A percentile compares a stretch with the other conserved stretches of the same genome.
Evolutionary conservation across 2,113 vertebrate species (phyloP).

Genomic region (Ictalurus punctatus): DNA sequence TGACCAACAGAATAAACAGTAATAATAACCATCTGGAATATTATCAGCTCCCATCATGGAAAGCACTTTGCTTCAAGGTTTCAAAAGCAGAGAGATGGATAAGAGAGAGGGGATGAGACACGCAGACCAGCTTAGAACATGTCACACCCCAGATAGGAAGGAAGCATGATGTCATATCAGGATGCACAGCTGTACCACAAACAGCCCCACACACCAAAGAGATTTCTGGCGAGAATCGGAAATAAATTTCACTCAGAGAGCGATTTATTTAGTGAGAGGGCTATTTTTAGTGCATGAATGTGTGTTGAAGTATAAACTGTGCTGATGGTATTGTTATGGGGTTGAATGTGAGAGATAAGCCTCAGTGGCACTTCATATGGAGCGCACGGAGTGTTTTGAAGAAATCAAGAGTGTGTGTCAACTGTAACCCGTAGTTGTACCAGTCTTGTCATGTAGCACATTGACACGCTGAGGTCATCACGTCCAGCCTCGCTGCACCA

Average conservation of each 20-base stretch:
- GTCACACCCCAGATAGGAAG: slow-evolving; percentile 46
- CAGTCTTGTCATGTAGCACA: background rate
- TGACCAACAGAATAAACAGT: slow-evolving; percentile 34
- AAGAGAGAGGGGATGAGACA: slow-evolving; percentile 8
- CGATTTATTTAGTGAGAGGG: background rate
- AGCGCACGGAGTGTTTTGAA: background rate
- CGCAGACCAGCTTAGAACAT: background rate
- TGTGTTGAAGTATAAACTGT: background rate
- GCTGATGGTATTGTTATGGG: background rate
- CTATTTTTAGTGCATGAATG: background rate
- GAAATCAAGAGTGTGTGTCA: background rate
- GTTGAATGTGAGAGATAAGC: slow-evolving; percentile 6
- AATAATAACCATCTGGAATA: slow-evolving; percentile 45
- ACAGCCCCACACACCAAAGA: background rate
- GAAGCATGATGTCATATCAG: slow-evolving; percentile 46
- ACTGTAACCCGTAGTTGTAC: background rate
- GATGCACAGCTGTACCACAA: slow-evolving; percentile 21
- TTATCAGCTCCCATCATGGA: slow-evolving; percentile 32
- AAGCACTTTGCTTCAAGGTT: background rate
- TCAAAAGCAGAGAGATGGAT: background rate
- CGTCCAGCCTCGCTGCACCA: background rate
- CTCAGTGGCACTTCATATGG: background rate
- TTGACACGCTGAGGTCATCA: background rate
- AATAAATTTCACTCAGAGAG: slow-evolving; percentile 3
- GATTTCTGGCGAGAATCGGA: background rate